phyloP scores from a whole-genome alignment of 2,113 vertebrate genomes.

The Phyllopteryx taeniolatus region DNA sequence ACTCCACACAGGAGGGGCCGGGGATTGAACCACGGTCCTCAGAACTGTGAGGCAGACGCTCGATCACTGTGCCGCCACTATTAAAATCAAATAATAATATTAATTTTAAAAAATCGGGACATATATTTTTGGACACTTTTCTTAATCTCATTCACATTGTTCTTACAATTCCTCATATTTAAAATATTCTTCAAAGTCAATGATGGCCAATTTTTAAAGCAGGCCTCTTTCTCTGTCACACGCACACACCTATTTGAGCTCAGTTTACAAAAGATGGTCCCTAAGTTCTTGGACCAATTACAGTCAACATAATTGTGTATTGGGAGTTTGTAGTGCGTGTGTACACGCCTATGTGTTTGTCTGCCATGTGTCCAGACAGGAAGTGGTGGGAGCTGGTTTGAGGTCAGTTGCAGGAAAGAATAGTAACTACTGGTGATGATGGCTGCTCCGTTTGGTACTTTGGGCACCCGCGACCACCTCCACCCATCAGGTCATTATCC shows the following conservation, averaged over 20 bases:
- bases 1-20: too few relatives aligned
- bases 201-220: neutral
- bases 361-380: conserved; percentile 60
- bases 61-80: too few relatives aligned
- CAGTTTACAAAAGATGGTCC: conserved; percentile 23
- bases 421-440: conserved; percentile 72
- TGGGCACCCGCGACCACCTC: conserved; percentile 65
- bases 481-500: conserved; percentile 35
- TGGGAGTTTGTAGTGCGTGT: conserved; percentile 27
- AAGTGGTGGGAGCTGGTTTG: conserved; percentile 72
- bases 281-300: conserved; percentile 30
- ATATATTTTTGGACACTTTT: neutral
- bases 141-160: neutral
- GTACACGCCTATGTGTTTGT: neutral
- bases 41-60: too few relatives aligned
- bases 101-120: neutral
- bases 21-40: too few relatives aligned
- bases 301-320: conserved; percentile 37
- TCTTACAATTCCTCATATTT: neutral
- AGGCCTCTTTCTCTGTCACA: neutral
- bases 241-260: conserved; percentile 18
- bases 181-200: neutral
- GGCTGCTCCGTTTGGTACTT: conserved; percentile 63
- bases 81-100: neutral
- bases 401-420: conserved; percentile 76